These are phyloP conservation scores for Chelonus insularis DNA, from an alignment of 1,140 invertebrate species.

Conservation along the genomic window DNA sequence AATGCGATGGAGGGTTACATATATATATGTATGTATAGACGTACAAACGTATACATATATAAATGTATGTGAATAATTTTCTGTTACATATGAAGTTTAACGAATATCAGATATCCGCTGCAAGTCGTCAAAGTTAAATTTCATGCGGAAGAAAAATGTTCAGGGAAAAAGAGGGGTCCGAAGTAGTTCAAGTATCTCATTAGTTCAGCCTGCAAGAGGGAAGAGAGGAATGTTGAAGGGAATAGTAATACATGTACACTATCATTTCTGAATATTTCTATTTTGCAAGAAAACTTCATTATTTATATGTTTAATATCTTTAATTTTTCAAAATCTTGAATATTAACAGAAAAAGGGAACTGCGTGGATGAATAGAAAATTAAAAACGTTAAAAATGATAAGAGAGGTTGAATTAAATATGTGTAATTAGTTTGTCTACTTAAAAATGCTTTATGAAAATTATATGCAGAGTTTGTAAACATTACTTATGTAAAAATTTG, in stretches of 20 bases:
- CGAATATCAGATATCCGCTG: slow-evolving; percentile 12
- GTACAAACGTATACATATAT: background rate
- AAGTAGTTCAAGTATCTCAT: slow-evolving; percentile 37
- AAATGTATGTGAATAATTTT: background rate
- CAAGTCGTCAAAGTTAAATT: slow-evolving; percentile 20
- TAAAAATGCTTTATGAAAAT: no score
- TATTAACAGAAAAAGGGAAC: no score
- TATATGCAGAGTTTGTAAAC: no score
- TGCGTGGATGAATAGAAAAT: no score
- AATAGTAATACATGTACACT: slow-evolving; percentile 15
- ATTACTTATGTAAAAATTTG: no score
- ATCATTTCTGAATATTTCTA: background rate
- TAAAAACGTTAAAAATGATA: no score
- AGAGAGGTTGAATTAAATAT: no score
- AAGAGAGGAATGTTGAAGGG: slow-evolving; percentile 3
- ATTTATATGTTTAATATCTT: no score
- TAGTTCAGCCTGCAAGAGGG: slow-evolving; percentile 19
- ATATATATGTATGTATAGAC: background rate
- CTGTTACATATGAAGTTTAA: background rate
- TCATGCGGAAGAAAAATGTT: slow-evolving; percentile 16
- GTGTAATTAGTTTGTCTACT: no score
- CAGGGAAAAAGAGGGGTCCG: slow-evolving; percentile 9
- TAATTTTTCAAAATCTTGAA: no score
- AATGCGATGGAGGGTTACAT: background rate
- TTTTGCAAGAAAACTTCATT: slow-evolving; percentile 3